Evolutionary conservation across 1,140 invertebrate species (phyloP), one percentile per base, ranked within the genome.

Genomic region (Agrypnia vestita): DNA sequence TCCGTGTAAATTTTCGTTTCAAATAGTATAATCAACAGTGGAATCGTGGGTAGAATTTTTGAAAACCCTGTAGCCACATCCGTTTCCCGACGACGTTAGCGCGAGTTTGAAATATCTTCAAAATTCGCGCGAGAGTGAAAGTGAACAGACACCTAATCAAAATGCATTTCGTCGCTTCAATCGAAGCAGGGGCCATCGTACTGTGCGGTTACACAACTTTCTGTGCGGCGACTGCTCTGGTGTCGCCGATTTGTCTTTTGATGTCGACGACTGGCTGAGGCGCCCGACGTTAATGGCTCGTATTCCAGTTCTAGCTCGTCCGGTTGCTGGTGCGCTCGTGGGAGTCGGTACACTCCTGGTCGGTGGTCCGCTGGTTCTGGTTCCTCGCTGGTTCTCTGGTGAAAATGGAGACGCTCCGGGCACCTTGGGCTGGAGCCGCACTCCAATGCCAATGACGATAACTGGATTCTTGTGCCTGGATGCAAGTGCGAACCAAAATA

Each of bases 301-400:
- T 46, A 44, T 47, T 17, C 46, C 67, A 71, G 67, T 71, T 71
- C 67, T 71, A 9, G 67, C 47, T 12, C 43, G 67, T 44, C 44
- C 35, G 67, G 67, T 71, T 71, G 46, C 11, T 44, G 0, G 46
- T 17, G 43, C 43, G 19, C 67, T 47, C 46, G 67, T 59, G 11
- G 55, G 17, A 59, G 17, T 21, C 55, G 12, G 67, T 47, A 46
- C 9, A 11, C 11, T 47, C 15, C 47, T 15, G 35, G 11, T 13
- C 46, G 46, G n/a, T 1, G 15, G 35, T 71, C 25, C 1, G 10
- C 7, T 17, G 21, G 17, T n/a, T n/a, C n/a, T n/a, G n/a, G n/a
- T n/a, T n/a, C n/a, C n/a, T 71, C 25, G 25, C 11, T 13, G 21
- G 17, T 59, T 15, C 11, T 59, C 21, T 19, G 21, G 15, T 59